Evolutionary conservation across 1,140 invertebrate species (phyloP).

Genomic region (Meteorus sp.): DNA sequence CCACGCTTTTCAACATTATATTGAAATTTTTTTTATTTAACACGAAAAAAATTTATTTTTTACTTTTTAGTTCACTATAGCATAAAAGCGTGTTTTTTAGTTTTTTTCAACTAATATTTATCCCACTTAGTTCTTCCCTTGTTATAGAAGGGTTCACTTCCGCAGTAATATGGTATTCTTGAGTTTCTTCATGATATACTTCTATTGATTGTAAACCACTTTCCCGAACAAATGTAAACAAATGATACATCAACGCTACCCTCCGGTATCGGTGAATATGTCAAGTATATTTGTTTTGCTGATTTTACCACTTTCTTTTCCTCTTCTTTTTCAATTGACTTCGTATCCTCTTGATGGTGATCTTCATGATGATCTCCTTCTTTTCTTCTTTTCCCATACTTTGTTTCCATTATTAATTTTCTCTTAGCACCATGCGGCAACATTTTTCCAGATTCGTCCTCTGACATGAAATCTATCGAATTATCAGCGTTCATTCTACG

Average conservation of each 20-base stretch:
- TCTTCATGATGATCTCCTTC: background rate
- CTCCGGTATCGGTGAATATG: constrained; percentile 2
- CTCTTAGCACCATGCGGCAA: no score
- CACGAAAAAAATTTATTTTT: no score
- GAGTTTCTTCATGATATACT: constrained; percentile 6
- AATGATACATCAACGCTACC: constrained; percentile 12
- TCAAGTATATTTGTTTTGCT: background rate
- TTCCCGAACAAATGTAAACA: no score
- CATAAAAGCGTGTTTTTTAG: no score
- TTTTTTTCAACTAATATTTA: no score
- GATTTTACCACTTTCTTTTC: background rate
- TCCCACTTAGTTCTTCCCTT: background rate
- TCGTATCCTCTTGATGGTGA: background rate
- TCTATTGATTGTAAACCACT: background rate
- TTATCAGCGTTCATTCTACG: background rate
- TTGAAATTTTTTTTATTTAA: no score
- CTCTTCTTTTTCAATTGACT: background rate
- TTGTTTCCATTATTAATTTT: no score
- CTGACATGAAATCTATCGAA: no score
- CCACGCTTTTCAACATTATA: no score
- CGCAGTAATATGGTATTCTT: background rate
- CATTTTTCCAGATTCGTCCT: no score
- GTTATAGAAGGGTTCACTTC: background rate
- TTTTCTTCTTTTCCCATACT: no score
- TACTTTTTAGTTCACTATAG: no score